These are phyloP conservation scores for Himalopsyche anomala DNA, from an alignment of 2,888 invertebrate genomes.

Conservation along the genomic window DNA sequence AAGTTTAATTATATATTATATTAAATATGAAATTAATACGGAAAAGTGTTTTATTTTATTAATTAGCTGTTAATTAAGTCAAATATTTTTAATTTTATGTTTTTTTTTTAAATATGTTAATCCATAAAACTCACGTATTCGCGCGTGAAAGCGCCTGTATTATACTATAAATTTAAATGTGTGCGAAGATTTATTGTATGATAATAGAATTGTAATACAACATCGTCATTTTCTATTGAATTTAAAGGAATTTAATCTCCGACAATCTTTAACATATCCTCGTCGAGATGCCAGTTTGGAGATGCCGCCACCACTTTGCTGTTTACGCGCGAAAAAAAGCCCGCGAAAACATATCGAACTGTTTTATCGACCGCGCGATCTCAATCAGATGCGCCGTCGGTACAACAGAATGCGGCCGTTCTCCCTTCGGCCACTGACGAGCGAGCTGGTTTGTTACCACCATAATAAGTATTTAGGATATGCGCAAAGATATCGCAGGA, in stretches of 20 bases:
- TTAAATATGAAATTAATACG: no score
- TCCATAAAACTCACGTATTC: no score
- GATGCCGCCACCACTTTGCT: slow-evolving; percentile 7
- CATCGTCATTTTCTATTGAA: background rate
- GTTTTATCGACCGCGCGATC: slow-evolving; percentile 39
- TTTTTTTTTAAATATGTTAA: no score
- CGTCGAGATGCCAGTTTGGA: background rate
- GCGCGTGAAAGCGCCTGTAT: no score
- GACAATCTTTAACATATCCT: background rate
- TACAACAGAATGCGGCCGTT: background rate
- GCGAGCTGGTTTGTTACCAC: background rate
- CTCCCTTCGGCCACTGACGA: slow-evolving; percentile 1
- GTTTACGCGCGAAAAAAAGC: slow-evolving; percentile 39
- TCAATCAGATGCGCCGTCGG: background rate
- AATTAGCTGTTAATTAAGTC: no score
- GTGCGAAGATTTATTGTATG: no score
- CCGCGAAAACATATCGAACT: slow-evolving; percentile 41
- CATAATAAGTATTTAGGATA: slow-evolving; percentile 11
- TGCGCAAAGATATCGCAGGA: slow-evolving; percentile 1
- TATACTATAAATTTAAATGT: no score
- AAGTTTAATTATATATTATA: no score
- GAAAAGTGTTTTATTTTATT: no score
- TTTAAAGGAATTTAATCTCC: slow-evolving; percentile 1
- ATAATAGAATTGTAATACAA: no score
- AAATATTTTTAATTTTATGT: no score